These are phyloP conservation scores for Poeciliopsis occidentalis DNA, from an alignment of 2,113 vertebrate species.

Conservation along the genomic window DNA sequence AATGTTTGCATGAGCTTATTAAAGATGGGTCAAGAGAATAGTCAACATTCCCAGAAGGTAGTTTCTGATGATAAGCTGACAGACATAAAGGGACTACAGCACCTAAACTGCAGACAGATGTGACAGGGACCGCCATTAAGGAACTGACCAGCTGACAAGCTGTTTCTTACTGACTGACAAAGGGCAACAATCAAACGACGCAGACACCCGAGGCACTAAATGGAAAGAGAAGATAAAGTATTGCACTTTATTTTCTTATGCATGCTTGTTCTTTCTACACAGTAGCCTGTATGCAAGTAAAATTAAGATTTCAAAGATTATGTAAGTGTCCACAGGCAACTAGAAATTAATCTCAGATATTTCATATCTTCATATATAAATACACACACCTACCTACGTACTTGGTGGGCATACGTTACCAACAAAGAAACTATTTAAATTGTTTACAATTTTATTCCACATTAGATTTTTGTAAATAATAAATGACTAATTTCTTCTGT, in stretches of 20 bases:
- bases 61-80: conserved; percentile 57
- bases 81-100: conserved; percentile 46
- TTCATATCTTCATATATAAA: no score
- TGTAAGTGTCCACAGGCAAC: no score
- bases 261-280: not conserved
- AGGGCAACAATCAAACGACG: conserved; percentile 11
- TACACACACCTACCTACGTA: no score
- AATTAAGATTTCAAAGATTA: no score
- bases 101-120: conserved; percentile 57
- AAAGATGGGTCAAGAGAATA: conserved; percentile 50
- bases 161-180: conserved; percentile 48
- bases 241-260: no score
- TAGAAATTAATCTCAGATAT: no score
- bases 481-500: not conserved
- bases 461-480: not conserved
- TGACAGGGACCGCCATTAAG: conserved; percentile 64
- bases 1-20: conserved; percentile 17
- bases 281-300: no score
- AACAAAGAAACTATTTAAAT: not conserved
- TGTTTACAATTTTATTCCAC: not conserved
- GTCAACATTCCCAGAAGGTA: conserved; percentile 47
- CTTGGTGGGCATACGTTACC: no score
- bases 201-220: conserved; percentile 23
- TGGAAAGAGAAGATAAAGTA: no score
- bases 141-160: conserved; percentile 58